A percentile compares a stretch with the other conserved stretches of the same genome.
Evolutionary conservation across 2,888 invertebrate genomes (phyloP).

Genomic region (Hydraecia micacea): DNA sequence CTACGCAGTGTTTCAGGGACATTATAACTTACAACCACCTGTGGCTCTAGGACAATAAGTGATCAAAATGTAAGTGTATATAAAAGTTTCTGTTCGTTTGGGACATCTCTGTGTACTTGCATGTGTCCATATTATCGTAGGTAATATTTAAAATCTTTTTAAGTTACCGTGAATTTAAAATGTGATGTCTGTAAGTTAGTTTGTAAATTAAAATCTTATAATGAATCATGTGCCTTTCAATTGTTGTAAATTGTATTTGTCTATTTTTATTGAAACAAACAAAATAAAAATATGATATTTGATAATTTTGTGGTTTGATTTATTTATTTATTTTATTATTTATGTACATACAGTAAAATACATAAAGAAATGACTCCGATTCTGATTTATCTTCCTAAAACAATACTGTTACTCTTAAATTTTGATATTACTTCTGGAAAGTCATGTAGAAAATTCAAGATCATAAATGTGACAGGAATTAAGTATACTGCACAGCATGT

Average conservation of each 20-base stretch:
- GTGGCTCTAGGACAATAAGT: conserved; percentile 86
- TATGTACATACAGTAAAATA: too few species aligned
- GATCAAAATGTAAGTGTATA: conserved; percentile 39
- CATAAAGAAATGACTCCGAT: too few species aligned
- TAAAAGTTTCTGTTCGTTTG: conserved; percentile 8
- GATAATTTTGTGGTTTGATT: conserved; percentile 29
- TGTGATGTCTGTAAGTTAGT: conserved; percentile 75
- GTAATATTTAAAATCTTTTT: conserved; percentile 65
- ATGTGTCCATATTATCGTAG: conserved; percentile 36
- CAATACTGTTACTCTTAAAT: background rate
- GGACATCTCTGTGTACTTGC: conserved; percentile 23
- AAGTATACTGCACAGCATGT: background rate
- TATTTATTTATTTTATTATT: too few species aligned
- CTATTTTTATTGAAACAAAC: conserved; percentile 40
- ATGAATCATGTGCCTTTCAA: conserved; percentile 68
- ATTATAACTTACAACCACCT: conserved; percentile 86
- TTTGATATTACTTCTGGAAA: background rate
- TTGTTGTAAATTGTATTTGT: conserved; percentile 55
- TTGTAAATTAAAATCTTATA: conserved; percentile 44
- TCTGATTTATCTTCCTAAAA: background rate
- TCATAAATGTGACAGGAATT: background rate
- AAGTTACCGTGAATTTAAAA: conserved; percentile 77
- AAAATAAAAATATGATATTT: conserved; percentile 59
- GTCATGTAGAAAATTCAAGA: background rate
- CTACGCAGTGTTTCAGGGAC: conserved; percentile 88